Base-by-base conservation (phyloP, 64 coral and sea anemone species). In the Cladopsammia gracilis region DNA sequence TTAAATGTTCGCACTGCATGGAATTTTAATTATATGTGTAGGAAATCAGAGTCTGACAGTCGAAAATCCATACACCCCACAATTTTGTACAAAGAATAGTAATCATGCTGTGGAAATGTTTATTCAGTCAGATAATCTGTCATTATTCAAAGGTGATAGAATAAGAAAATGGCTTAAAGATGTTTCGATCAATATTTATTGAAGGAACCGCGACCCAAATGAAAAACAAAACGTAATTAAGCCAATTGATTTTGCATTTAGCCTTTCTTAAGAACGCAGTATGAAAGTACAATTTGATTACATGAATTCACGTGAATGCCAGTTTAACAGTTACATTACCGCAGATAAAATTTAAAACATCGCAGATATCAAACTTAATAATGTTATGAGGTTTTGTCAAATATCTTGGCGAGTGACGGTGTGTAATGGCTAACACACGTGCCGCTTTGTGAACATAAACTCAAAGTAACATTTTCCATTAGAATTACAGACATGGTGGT, bases 121-220 rank as follows among this genome's bases (percentile, higher is more conserved):
- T 64, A 64, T 19, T 64, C 14, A 64, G 61, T 64, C 61, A 14
- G 61, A 64, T 64, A 64, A 64, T 56, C 61, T 64, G 61, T 64
- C 61, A 64, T 64, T 64, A 64, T 20, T 19, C 61, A 64, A 64
- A 64, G 54, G 34, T 20, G 61, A 64, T 64, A 64, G 61, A 19
- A 64, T 64, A 5, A 64, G 61, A 64, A 56, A 45, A 72, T 72
- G 43, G 43, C 18, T 73, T 45, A 73, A 73, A 73, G 42, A 44
- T 73, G 70, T 73, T 45, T 73, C 70, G 26, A 18, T 73, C 70
- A 47, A 45, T 73, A 73, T 73, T 73, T 73, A 3, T 73, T 13
- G 15, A 73, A 73, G 71, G 34, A 73, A 73, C 71, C 43, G 13
- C 34, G 71, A 46, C 43, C 11, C 14, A 73, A 5, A 64, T 19